Evolutionary conservation across 1,140 invertebrate species (phyloP).

Genomic region (Camponotus pennsylvanicus): DNA sequence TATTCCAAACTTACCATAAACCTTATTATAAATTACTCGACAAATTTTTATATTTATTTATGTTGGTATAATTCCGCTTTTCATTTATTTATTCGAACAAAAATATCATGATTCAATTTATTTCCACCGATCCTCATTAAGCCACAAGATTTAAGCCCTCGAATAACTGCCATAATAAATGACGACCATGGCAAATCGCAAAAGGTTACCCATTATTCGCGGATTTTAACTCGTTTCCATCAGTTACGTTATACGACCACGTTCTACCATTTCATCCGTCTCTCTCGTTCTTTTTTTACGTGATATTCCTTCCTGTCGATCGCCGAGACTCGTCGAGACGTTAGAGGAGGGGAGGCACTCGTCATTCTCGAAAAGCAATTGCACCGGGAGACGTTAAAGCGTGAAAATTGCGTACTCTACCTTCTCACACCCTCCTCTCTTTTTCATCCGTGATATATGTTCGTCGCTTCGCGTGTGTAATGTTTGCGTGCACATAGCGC

Average conservation of each 20-base stretch:
- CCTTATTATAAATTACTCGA: not conserved
- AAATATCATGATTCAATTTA: not conserved
- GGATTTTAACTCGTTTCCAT: conserved; percentile 44
- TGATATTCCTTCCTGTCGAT: conserved; percentile 53
- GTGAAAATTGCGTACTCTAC: conserved; percentile 70
- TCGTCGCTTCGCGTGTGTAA: conserved; percentile 51
- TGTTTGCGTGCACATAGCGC: conserved; percentile 54
- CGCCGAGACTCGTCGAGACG: conserved; percentile 61
- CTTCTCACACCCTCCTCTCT: not conserved
- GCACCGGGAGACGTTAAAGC: conserved; percentile 69
- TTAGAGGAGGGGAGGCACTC: conserved; percentile 40
- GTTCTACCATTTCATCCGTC: too few species aligned
- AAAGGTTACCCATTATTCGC: conserved; percentile 23
- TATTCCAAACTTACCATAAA: not conserved
- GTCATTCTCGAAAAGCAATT: conserved; percentile 73
- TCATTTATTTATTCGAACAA: conserved; percentile 3
- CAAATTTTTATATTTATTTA: not conserved
- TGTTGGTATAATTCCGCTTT: not conserved
- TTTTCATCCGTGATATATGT: conserved; percentile 40
- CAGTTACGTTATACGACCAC: conserved; percentile 26
- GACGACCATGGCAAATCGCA: not conserved
- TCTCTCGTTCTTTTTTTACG: conserved; percentile 7
- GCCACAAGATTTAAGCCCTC: conserved; percentile 1
- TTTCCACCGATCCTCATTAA: conserved; percentile 22
- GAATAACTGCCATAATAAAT: conserved; percentile 16